A percentile compares a stretch with the other conserved stretches of the same genome.
Evolutionary conservation across 2,797 vertebrate species (phyloP).

Genomic region (Falco biarmicus): DNA sequence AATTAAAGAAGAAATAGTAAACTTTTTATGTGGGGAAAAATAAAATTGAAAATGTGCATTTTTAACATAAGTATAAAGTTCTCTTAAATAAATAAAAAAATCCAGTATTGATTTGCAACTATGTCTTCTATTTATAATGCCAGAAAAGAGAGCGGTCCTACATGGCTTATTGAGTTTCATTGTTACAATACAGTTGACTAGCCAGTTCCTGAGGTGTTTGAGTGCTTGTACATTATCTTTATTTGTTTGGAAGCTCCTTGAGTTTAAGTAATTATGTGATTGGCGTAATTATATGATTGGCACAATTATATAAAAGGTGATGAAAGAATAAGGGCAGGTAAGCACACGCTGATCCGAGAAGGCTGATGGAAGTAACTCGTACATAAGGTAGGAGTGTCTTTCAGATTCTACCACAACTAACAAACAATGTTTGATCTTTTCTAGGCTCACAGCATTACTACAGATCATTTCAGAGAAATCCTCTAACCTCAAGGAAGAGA

Average conservation of each 20-base stretch:
- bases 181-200: background rate
- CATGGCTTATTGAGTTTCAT: background rate
- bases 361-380: background rate
- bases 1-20: background rate
- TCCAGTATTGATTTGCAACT: background rate
- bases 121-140: background rate
- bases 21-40: background rate
- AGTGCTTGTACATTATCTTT: background rate
- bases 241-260: background rate
- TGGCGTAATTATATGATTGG: background rate
- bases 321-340: background rate
- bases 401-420: background rate
- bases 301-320: background rate
- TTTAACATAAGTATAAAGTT: background rate
- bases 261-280: background rate
- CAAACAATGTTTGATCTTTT: slow-evolving; percentile 26
- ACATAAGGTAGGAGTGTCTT: background rate
- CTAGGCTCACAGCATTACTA: slow-evolving; percentile 75
- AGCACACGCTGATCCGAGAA: background rate
- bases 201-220: background rate
- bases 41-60: background rate
- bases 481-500: slow-evolving; percentile 68
- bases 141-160: background rate
- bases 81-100: background rate
- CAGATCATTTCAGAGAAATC: slow-evolving; percentile 75